Evolutionary conservation across 1,140 invertebrate genomes (phyloP).

Genomic region (Papilio polytes): DNA sequence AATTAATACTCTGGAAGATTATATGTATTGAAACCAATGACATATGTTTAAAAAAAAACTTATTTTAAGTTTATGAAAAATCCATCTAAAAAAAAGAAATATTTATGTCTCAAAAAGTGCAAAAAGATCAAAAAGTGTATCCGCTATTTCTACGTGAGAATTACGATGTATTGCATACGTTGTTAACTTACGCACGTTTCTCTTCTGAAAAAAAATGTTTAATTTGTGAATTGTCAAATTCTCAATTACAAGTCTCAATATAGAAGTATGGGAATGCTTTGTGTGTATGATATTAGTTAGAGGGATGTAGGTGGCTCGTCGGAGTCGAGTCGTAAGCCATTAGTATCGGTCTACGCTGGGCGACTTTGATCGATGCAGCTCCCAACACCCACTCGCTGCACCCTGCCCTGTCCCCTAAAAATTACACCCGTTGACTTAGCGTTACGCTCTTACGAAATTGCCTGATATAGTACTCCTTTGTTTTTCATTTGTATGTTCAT

Average conservation of each 20-base stretch:
- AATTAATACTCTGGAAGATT: neutral
- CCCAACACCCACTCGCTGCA: constrained; percentile 24
- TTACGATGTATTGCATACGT: neutral
- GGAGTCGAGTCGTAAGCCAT: constrained; percentile 31
- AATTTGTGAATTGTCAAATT: neutral
- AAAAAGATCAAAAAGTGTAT: too few relatives aligned
- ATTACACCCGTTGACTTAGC: constrained; percentile 27
- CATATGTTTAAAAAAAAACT: too few relatives aligned
- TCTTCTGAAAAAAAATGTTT: neutral
- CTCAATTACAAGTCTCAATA: neutral
- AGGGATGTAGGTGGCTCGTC: constrained; percentile 10
- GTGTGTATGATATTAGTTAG: neutral
- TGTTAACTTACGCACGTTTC: too few relatives aligned
- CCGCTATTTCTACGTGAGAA: too few relatives aligned
- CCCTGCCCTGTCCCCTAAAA: constrained; percentile 28
- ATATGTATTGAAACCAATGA: neutral
- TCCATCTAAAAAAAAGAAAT: too few relatives aligned
- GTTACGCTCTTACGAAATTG: constrained; percentile 21
- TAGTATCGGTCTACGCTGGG: constrained; percentile 32
- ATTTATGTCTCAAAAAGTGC: too few relatives aligned
- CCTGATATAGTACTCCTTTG: neutral
- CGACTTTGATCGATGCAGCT: constrained; percentile 37
- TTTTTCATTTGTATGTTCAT: neutral
- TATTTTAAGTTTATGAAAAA: too few relatives aligned
- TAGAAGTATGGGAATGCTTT: constrained; percentile 11